These are phyloP conservation scores for Pammene aurita DNA, from an alignment of 2,888 invertebrate species.

Conservation along the genomic window DNA sequence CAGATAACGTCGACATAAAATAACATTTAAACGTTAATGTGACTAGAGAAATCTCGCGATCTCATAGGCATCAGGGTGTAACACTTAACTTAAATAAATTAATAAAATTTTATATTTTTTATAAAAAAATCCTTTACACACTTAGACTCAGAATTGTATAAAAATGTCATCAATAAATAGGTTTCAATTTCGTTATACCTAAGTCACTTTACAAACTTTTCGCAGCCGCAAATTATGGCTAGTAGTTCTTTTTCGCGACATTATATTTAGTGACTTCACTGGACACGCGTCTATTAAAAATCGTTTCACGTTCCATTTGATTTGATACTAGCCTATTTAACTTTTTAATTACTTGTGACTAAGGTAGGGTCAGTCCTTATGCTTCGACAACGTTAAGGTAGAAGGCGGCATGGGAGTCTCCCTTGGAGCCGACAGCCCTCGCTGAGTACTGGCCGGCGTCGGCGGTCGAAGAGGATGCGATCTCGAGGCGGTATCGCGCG, in stretches of 20 bases:
- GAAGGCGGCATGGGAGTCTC: conserved; percentile 92
- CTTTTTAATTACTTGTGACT: conserved; percentile 41
- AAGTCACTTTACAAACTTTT: conserved; percentile 3
- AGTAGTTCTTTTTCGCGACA: not conserved
- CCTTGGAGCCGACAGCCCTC: conserved; percentile 92
- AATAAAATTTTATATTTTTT: conserved; percentile 72
- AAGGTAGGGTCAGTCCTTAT: conserved; percentile 54
- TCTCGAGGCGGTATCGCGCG: conserved; percentile 90
- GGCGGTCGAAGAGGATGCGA: conserved; percentile 87
- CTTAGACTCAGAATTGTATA: conserved; percentile 79
- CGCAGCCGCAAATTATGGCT: too few relatives aligned
- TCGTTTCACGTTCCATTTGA: too few relatives aligned
- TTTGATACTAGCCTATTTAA: too few relatives aligned
- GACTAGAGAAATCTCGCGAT: conserved; percentile 73
- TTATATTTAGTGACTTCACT: too few relatives aligned
- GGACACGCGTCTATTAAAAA: not conserved
- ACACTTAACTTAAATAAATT: conserved; percentile 77
- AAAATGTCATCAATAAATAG: conserved; percentile 52
- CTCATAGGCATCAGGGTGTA: conserved; percentile 78
- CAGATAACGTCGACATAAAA: conserved; percentile 57
- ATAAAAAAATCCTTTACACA: conserved; percentile 72
- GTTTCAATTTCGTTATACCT: conserved; percentile 6
- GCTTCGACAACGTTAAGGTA: conserved; percentile 89
- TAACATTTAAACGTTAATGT: conserved; percentile 72
- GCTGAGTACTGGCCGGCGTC: conserved; percentile 96